Percentiles rank a stretch among this genome's conserved stretches.
These are phyloP conservation scores for Dicranocentrus wangi DNA, from an alignment of 2,888 invertebrate genomes.

Conservation along the genomic window DNA sequence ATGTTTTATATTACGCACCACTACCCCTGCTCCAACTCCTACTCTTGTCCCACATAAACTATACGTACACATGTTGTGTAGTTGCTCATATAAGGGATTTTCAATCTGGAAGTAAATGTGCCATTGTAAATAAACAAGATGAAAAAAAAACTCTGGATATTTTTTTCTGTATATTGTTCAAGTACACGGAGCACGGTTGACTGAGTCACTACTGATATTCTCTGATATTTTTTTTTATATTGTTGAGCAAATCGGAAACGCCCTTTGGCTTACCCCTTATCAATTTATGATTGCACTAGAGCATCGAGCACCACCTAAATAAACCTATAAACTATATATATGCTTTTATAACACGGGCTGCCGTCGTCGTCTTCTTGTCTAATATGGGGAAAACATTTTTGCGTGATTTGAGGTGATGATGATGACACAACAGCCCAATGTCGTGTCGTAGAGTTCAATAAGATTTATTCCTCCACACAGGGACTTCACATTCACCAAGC, in stretches of 20 bases:
- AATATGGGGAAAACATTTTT: not conserved
- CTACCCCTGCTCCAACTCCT: no score
- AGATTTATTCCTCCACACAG: not conserved
- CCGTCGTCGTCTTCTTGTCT: no score
- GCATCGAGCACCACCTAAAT: not conserved
- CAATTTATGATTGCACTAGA: not conserved
- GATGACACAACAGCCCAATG: conserved; percentile 9
- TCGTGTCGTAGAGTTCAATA: not conserved
- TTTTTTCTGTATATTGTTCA: no score
- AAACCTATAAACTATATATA: not conserved
- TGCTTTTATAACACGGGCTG: not conserved
- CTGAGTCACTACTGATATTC: no score
- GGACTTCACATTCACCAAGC: no score
- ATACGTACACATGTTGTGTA: no score
- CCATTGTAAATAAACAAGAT: not conserved
- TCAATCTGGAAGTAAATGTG: not conserved
- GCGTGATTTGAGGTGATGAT: conserved; percentile 38
- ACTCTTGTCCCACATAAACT: no score
- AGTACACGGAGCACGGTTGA: no score
- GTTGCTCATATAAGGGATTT: no score
- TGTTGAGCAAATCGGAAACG: not conserved
- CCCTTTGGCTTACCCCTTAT: conserved; percentile 8
- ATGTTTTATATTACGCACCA: no score
- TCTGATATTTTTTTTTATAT: no score
- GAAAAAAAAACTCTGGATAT: not conserved